Percentiles rank a stretch among this genome's conserved stretches.
Evolutionary conservation across 2,113 vertebrate genomes (phyloP).

Genomic region (Perca schrenkii): DNA sequence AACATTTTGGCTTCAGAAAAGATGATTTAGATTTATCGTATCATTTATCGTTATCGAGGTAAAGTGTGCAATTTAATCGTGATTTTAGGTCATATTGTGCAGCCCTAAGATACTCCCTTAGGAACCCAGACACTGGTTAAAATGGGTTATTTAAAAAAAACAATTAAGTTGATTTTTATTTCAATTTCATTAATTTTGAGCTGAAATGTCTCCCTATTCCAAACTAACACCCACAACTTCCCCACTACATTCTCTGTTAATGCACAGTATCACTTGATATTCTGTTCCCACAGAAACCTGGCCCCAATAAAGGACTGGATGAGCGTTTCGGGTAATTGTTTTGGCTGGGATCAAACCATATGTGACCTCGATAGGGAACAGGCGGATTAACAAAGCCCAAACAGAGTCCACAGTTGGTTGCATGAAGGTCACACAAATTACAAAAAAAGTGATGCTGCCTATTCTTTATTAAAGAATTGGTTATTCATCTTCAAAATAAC

Average conservation of each 20-base stretch:
- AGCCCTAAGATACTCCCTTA: background rate
- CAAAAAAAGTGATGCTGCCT: background rate
- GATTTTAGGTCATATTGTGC: too few relatives aligned
- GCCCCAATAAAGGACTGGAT: conserved; percentile 54
- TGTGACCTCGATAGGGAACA: conserved; percentile 45
- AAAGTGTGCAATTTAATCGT: too few relatives aligned
- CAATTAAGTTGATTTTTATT: conserved; percentile 17
- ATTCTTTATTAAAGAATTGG: background rate
- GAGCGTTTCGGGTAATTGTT: conserved; percentile 37
- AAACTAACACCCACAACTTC: conserved; percentile 34
- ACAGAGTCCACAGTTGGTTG: background rate
- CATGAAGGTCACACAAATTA: conserved; percentile 15
- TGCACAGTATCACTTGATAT: conserved; percentile 56
- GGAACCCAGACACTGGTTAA: background rate
- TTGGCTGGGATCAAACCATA: conserved; percentile 45
- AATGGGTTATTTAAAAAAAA: background rate
- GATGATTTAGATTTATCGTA: too few relatives aligned
- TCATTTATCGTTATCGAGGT: too few relatives aligned
- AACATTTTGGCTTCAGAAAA: too few relatives aligned
- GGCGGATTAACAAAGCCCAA: conserved; percentile 21
- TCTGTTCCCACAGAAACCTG: conserved; percentile 56
- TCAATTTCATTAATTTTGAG: conserved; percentile 17
- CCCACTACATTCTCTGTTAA: conserved; percentile 50
- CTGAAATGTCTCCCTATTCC: conserved; percentile 23
- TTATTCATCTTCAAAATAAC: conserved; percentile 1